phyloP scores from a whole-genome alignment of 2,113 vertebrate genomes.

The Lipophrys pholis region DNA sequence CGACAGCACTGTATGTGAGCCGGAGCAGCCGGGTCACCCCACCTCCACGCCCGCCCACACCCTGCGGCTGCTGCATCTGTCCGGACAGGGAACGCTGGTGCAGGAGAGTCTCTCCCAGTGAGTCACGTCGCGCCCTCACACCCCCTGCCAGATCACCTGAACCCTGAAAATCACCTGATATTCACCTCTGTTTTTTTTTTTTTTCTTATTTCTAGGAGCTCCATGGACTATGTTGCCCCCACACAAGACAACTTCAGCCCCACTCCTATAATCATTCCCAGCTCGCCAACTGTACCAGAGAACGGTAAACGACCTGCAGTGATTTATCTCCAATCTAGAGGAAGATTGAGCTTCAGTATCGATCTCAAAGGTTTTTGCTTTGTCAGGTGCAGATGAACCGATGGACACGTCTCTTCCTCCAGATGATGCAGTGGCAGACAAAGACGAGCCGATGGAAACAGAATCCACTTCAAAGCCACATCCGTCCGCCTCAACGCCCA shows the following conservation, averaged over 20 bases:
- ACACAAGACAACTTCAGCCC: conserved; percentile 84
- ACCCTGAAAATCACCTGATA: neutral
- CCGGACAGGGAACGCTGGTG: conserved; percentile 86
- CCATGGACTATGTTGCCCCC: conserved; percentile 83
- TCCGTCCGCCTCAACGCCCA: conserved; percentile 86
- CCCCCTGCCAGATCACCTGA: neutral
- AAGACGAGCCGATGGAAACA: conserved; percentile 72
- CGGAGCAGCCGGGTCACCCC: conserved; percentile 76
- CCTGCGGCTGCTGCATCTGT: conserved; percentile 90
- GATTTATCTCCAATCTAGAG: neutral
- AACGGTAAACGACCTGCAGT: conserved; percentile 75
- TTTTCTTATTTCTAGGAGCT: conserved; percentile 79
- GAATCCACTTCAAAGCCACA: conserved; percentile 56
- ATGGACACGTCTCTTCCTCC: conserved; percentile 82
- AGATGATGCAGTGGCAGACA: conserved; percentile 61
- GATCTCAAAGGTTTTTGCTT: neutral
- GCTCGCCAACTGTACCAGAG: conserved; percentile 89
- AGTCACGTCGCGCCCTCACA: conserved; percentile 50
- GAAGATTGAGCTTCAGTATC: neutral
- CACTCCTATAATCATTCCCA: conserved; percentile 87
- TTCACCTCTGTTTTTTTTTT: neutral
- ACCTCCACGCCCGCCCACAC: conserved; percentile 84
- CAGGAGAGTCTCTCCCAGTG: conserved; percentile 88
- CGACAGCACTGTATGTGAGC: conserved; percentile 79
- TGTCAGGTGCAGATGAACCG: conserved; percentile 76